These are phyloP conservation scores for Oedothorax gibbosus DNA, from an alignment of 1,140 invertebrate species.

Conservation along the genomic window DNA sequence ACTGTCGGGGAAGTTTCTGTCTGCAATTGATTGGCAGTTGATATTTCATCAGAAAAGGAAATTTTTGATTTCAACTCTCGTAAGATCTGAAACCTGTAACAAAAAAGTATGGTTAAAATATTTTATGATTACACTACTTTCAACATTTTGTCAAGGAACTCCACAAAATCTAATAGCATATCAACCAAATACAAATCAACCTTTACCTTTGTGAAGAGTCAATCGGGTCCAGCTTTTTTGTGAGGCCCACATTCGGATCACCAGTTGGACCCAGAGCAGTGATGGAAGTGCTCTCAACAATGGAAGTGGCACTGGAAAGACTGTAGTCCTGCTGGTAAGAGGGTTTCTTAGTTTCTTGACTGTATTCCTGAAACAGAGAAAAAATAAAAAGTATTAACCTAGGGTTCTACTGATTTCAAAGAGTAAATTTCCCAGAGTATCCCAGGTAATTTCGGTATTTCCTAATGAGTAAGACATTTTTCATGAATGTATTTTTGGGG, in stretches of 20 bases:
- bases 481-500: too few species aligned
- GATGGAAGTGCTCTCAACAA: background rate
- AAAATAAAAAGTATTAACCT: background rate
- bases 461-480: too few species aligned
- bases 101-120: background rate
- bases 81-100: conserved; percentile 30
- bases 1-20: conserved; percentile 40
- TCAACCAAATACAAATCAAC: background rate
- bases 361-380: background rate
- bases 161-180: background rate
- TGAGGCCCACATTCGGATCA: conserved; percentile 43
- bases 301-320: conserved; percentile 22
- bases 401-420: background rate
- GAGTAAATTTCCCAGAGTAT: background rate
- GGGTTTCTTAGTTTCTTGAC: background rate
- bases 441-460: too few species aligned
- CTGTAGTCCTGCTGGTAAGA: conserved; percentile 29
- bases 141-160: background rate
- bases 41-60: conserved; percentile 36
- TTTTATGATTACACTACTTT: background rate
- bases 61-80: conserved; percentile 42
- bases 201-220: conserved; percentile 27
- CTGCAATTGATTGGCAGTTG: conserved; percentile 35
- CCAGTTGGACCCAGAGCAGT: conserved; percentile 22
- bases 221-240: background rate